phyloP scores from a whole-genome alignment of 2,113 vertebrate genomes.

The Nesogale talazaci region DNA sequence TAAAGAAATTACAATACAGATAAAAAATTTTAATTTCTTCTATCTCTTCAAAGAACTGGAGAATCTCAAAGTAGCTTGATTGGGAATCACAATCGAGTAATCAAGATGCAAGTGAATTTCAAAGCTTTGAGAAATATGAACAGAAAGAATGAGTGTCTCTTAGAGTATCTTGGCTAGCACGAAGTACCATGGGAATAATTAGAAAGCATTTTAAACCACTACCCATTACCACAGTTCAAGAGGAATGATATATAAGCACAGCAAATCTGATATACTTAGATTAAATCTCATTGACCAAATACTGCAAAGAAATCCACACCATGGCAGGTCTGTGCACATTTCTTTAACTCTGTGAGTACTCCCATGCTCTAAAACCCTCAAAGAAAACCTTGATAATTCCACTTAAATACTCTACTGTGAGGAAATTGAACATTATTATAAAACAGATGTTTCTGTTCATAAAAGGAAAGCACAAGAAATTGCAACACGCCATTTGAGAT shows the following conservation, averaged over 20 bases:
- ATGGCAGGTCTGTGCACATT: background rate
- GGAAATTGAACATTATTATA: background rate
- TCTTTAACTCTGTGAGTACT: conserved; percentile 30
- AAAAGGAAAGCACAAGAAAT: background rate
- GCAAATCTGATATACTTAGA: conserved; percentile 25
- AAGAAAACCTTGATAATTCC: conserved; percentile 1
- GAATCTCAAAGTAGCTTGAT: background rate
- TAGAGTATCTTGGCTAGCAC: background rate
- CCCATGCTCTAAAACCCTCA: conserved; percentile 36
- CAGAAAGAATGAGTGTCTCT: background rate
- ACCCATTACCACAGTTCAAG: background rate
- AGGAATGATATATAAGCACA: conserved; percentile 4
- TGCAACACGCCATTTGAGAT: background rate
- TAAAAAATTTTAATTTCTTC: conserved; percentile 28
- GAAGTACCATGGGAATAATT: background rate
- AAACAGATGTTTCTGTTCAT: conserved; percentile 31
- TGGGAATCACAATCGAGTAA: background rate
- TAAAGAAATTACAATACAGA: conserved; percentile 12
- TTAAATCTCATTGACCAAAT: conserved; percentile 26
- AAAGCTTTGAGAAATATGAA: conserved; percentile 14
- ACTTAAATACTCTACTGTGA: conserved; percentile 4
- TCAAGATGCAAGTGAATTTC: background rate
- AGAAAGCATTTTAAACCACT: conserved; percentile 16
- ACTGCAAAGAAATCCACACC: background rate
- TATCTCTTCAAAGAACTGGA: background rate